phyloP scores from a whole-genome alignment of 2,113 vertebrate species.

The Nothobranchius kuhntae region DNA sequence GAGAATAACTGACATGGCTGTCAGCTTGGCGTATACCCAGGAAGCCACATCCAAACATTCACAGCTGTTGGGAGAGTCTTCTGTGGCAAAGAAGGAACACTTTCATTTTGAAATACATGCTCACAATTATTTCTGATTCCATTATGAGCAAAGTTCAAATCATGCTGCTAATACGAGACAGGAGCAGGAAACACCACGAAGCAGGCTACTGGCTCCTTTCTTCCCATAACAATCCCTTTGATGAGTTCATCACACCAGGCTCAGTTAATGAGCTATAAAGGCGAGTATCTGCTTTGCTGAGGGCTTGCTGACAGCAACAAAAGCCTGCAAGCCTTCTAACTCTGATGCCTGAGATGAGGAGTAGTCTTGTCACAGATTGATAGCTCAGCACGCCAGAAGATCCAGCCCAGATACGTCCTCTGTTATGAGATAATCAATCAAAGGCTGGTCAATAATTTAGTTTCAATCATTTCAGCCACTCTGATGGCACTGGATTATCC shows the following conservation, averaged over 20 bases:
- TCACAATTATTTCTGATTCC: constrained; percentile 51
- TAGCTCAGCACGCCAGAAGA: constrained; percentile 37
- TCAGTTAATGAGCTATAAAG: constrained; percentile 70
- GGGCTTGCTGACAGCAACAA: constrained; percentile 64
- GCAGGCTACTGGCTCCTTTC: constrained; percentile 15
- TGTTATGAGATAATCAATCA: constrained; percentile 61
- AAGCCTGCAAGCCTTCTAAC: constrained; percentile 43
- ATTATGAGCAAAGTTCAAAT: constrained; percentile 42
- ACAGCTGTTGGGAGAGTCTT: constrained; percentile 63
- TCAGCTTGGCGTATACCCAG: constrained; percentile 65
- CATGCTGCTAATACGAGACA: constrained; percentile 22
- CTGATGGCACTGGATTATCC: constrained; percentile 13
- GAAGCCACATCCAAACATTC: constrained; percentile 69
- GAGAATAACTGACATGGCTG: constrained; percentile 50
- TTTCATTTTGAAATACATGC: constrained; percentile 46
- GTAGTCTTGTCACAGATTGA: constrained; percentile 59
- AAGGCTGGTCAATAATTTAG: constrained; percentile 62
- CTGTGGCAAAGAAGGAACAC: constrained; percentile 55
- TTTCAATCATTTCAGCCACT: constrained; percentile 37
- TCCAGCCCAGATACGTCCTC: constrained; percentile 29
- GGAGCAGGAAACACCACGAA: constrained; percentile 25
- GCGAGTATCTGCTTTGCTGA: constrained; percentile 61
- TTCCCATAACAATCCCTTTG: constrained; percentile 60
- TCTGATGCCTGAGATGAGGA: constrained; percentile 58
- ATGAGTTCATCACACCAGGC: constrained; percentile 70